Evolutionary conservation across 2,113 vertebrate species (phyloP).

Genomic region (Percina caprodes): DNA sequence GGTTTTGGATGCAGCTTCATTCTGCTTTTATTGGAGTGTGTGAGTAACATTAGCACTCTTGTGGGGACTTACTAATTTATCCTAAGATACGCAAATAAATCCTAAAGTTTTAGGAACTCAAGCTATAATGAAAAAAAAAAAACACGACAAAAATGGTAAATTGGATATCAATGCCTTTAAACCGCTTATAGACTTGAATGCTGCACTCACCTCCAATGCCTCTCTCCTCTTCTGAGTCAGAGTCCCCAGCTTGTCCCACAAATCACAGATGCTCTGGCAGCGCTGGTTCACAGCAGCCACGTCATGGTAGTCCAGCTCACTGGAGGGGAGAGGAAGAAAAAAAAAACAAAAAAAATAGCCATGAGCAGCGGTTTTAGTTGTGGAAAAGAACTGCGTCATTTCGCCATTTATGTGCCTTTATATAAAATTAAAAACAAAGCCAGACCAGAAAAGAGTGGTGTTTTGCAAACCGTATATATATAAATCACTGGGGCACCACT

Average conservation of each 20-base stretch:
- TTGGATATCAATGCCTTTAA: background rate
- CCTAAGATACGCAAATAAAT: background rate
- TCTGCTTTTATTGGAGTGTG: background rate
- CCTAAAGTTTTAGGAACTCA: background rate
- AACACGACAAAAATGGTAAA: background rate
- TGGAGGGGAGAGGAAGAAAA: no score
- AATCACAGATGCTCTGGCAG: conserved; percentile 97
- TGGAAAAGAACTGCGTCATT: no score
- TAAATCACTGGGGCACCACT: no score
- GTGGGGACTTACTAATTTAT: conserved; percentile 41
- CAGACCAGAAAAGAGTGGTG: no score
- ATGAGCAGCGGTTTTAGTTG: no score
- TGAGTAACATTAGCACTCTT: conserved; percentile 69
- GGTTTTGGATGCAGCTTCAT: background rate
- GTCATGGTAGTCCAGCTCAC: conserved; percentile 96
- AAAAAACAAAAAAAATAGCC: no score
- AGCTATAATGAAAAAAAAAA: background rate
- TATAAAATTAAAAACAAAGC: no score
- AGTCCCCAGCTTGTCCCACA: conserved; percentile 96
- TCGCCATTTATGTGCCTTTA: no score
- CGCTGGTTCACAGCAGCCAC: conserved; percentile 93
- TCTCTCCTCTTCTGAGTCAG: conserved; percentile 97
- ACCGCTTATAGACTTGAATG: background rate
- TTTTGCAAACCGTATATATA: no score
- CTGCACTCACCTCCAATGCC: conserved; percentile 89